Percentiles rank a stretch among this genome's conserved stretches.
phyloP scores from a whole-genome alignment of 2,888 invertebrate genomes.

The Drosophila paranaensis region DNA sequence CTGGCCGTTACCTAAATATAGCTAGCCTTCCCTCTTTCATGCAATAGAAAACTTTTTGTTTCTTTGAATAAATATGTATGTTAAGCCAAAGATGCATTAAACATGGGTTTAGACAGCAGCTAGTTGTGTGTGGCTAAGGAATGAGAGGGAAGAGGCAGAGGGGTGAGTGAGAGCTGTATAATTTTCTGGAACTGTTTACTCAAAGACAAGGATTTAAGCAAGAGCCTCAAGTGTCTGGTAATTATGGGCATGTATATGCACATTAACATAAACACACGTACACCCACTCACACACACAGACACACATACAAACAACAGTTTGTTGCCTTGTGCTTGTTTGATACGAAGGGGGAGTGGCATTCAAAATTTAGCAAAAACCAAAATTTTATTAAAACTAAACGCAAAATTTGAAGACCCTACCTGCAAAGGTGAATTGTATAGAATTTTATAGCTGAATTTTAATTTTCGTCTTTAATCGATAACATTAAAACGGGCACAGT shows the following conservation, averaged over 20 bases:
- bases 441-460: too few relatives aligned
- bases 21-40: neutral
- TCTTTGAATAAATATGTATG: conserved; percentile 29
- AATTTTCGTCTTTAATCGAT: too few relatives aligned
- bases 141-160: neutral
- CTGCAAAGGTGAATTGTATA: too few relatives aligned
- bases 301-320: neutral
- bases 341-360: too few relatives aligned
- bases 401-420: too few relatives aligned
- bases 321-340: conserved; percentile 18
- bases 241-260: conserved; percentile 40
- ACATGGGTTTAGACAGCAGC: conserved; percentile 32
- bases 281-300: neutral
- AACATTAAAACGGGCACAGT: too few relatives aligned
- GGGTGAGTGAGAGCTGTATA: conserved; percentile 25
- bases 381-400: too few relatives aligned
- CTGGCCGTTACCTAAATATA: neutral
- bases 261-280: conserved; percentile 2
- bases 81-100: conserved; percentile 57
- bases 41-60: conserved; percentile 6
- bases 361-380: too few relatives aligned
- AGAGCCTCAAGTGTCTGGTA: conserved; percentile 57
- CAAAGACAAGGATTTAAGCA: conserved; percentile 54
- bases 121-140: conserved; percentile 19
- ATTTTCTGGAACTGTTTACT: conserved; percentile 55